A percentile compares a stretch with the other conserved stretches of the same genome.
Evolutionary conservation across 2,888 invertebrate genomes (phyloP).

Genomic region (Lacanobia wlatinum): DNA sequence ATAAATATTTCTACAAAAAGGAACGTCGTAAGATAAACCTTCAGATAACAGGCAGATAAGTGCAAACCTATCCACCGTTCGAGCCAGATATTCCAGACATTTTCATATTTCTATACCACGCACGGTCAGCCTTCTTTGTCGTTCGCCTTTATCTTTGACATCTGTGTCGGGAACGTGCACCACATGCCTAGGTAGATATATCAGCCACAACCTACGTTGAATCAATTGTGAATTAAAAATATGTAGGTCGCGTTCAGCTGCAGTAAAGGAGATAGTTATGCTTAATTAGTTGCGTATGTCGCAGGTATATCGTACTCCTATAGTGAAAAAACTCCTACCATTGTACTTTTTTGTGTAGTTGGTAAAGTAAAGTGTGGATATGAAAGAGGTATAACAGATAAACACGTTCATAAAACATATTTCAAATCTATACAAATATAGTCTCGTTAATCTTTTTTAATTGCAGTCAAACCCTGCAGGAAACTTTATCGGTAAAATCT

Average conservation of each 20-base stretch:
- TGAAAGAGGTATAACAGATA: too few relatives aligned
- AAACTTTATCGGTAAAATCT: conserved; percentile 16
- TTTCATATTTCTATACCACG: conserved; percentile 21
- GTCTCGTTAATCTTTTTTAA: neutral
- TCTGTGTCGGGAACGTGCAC: conserved; percentile 7
- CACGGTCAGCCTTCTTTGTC: neutral
- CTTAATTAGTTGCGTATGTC: too few relatives aligned
- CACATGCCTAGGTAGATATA: neutral
- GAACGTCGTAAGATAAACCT: conserved; percentile 22
- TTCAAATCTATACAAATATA: neutral
- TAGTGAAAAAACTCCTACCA: too few relatives aligned
- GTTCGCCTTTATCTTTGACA: conserved; percentile 21
- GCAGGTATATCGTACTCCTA: too few relatives aligned
- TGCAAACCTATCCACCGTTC: conserved; percentile 4
- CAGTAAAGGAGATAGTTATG: neutral
- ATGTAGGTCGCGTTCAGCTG: conserved; percentile 8
- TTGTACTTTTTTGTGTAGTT: too few relatives aligned
- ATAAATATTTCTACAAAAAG: conserved; percentile 22
- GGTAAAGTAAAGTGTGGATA: too few relatives aligned
- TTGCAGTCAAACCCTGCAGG: conserved; percentile 26
- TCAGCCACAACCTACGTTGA: too few relatives aligned
- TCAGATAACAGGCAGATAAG: conserved; percentile 24
- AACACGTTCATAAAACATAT: conserved; percentile 5
- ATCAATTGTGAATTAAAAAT: too few relatives aligned
- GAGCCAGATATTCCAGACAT: conserved; percentile 17